Percentiles rank a stretch among this genome's conserved stretches.
Evolutionary conservation across 1,140 invertebrate species (phyloP).

Genomic region (Drosophila teissieri): DNA sequence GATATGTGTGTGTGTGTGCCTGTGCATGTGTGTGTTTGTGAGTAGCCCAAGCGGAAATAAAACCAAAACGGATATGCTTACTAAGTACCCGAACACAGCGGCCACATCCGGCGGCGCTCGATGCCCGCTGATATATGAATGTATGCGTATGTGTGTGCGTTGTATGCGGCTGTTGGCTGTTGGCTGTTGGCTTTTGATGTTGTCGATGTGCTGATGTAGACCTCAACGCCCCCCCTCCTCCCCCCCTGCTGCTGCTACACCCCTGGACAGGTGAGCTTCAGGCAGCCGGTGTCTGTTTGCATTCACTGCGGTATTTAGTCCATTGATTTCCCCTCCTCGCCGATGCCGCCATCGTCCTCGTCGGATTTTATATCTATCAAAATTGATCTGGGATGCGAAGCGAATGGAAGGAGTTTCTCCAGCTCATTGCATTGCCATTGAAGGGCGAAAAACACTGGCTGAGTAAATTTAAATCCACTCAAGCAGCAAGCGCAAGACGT

Average conservation of each 20-base stretch:
- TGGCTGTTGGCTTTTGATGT: slow-evolving; percentile 10
- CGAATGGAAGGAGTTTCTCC: slow-evolving; percentile 30
- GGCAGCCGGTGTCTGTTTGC: slow-evolving; percentile 25
- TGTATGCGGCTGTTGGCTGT: slow-evolving; percentile 5
- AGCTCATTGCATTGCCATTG: slow-evolving; percentile 48
- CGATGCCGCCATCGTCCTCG: background rate
- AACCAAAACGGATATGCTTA: slow-evolving; percentile 81
- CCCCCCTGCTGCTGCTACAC: no score
- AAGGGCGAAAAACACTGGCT: slow-evolving; percentile 29
- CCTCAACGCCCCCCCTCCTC: no score
- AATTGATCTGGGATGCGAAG: slow-evolving; percentile 25
- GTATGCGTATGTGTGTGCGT: background rate
- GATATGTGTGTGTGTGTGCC: no score
- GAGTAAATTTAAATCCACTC: slow-evolving; percentile 49
- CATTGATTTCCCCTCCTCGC: slow-evolving; percentile 19
- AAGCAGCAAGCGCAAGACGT: slow-evolving; percentile 46
- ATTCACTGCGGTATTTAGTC: slow-evolving; percentile 43
- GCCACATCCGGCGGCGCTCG: slow-evolving; percentile 64
- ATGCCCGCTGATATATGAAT: slow-evolving; percentile 17
- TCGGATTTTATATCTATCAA: slow-evolving; percentile 22
- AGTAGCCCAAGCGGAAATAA: slow-evolving; percentile 67
- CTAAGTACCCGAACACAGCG: slow-evolving; percentile 76
- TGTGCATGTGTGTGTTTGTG: slow-evolving; percentile 14
- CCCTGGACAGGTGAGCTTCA: slow-evolving; percentile 6
- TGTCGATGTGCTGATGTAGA: slow-evolving; percentile 17